Evolutionary conservation across 2,888 invertebrate species (phyloP).

Genomic region (Harpalus rubripes): DNA sequence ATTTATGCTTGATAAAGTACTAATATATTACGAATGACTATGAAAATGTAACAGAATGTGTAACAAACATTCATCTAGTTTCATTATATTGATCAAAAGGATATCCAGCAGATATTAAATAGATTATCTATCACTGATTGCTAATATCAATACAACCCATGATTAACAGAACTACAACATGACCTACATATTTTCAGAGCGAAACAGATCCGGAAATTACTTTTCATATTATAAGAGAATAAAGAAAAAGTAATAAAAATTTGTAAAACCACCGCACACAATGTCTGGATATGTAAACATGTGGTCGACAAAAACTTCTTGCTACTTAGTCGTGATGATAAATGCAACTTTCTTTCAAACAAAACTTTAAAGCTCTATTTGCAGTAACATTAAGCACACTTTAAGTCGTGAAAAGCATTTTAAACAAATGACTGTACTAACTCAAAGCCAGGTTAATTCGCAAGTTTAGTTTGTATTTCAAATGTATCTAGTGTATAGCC

Average conservation of each 20-base stretch:
- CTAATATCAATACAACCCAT: neutral
- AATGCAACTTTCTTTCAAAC: conserved; percentile 49
- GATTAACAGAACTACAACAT: neutral
- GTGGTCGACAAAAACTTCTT: conserved; percentile 21
- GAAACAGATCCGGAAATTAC: neutral
- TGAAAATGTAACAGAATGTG: neutral
- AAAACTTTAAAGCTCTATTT: conserved; percentile 42
- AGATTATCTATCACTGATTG: neutral
- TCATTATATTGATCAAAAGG: neutral
- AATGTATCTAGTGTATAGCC: conserved; percentile 29
- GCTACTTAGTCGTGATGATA: conserved; percentile 34
- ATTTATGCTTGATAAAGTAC: neutral
- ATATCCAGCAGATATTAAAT: neutral
- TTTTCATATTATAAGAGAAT: neutral
- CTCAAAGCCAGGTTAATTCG: conserved; percentile 48
- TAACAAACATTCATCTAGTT: neutral
- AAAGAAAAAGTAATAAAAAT: conserved; percentile 1
- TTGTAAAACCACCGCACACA: neutral
- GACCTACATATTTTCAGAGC: neutral
- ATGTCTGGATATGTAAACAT: conserved; percentile 34
- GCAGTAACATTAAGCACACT: conserved; percentile 45
- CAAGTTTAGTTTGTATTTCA: conserved; percentile 45
- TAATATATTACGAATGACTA: neutral
- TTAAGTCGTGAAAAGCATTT: conserved; percentile 36
- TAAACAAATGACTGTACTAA: conserved; percentile 50